Conservation (phyloP, 2,888 invertebrate species). For the Diogma glabrata region DNA sequence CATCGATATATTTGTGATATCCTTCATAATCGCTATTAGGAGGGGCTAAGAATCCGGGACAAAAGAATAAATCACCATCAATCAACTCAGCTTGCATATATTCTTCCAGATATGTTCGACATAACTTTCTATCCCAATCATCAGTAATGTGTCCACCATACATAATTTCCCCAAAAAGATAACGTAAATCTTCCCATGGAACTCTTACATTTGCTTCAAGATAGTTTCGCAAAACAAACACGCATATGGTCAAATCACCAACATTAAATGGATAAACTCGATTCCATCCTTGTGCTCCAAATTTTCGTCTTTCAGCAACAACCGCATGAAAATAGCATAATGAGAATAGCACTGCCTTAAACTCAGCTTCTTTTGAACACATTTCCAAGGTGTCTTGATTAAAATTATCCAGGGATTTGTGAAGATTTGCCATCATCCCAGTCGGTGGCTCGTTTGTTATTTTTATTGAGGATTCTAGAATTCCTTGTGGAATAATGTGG, state of each 20-base stretch:
- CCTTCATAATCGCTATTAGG: slow-evolving; percentile 77
- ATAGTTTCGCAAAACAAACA: slow-evolving; percentile 82
- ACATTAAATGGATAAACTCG: slow-evolving; percentile 66
- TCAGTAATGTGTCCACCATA: slow-evolving; percentile 96
- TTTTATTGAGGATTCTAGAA: slow-evolving; percentile 86
- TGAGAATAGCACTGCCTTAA: slow-evolving; percentile 78
- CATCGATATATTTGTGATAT: slow-evolving; percentile 82
- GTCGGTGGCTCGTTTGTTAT: slow-evolving; percentile 94
- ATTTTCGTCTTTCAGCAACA: slow-evolving; percentile 82
- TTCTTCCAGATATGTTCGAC: slow-evolving; percentile 73
- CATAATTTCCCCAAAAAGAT: slow-evolving; percentile 94
- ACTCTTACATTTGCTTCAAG: slow-evolving; percentile 77
- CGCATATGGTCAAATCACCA: slow-evolving; percentile 85
- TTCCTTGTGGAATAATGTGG: slow-evolving; percentile 68
- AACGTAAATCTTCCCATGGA: slow-evolving; percentile 90
- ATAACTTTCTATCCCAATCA: slow-evolving; percentile 86
- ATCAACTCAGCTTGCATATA: slow-evolving; percentile 79
- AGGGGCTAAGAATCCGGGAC: slow-evolving; percentile 76
- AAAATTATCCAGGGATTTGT: slow-evolving; percentile 86
- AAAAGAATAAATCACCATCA: slow-evolving; percentile 73
- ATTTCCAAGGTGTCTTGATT: slow-evolving; percentile 85
- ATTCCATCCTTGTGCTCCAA: slow-evolving; percentile 40
- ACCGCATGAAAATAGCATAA: slow-evolving; percentile 93
- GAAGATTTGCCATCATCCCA: slow-evolving; percentile 88
- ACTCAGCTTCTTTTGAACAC: slow-evolving; percentile 87